Evolutionary conservation across 2,888 invertebrate species (phyloP).

Genomic region (Coenonympha arcania): DNA sequence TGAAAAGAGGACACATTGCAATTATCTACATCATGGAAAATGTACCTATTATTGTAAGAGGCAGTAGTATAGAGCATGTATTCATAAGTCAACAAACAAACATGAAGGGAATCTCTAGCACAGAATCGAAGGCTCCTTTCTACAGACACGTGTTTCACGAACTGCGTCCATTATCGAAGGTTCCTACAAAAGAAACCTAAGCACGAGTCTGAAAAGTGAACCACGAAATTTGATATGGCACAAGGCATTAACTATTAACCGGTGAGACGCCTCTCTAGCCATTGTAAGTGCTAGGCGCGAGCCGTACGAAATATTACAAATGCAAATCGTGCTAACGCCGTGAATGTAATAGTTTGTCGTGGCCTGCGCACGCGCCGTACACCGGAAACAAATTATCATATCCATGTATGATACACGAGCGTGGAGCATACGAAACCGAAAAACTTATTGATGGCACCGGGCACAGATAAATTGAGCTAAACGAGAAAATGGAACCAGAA

Average conservation of each 20-base stretch:
- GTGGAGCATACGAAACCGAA: constrained; percentile 65
- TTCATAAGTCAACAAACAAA: constrained; percentile 27
- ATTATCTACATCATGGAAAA: no score
- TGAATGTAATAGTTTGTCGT: constrained; percentile 73
- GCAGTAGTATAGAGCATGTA: constrained; percentile 12
- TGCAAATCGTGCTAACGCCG: constrained; percentile 73
- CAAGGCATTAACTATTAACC: constrained; percentile 57
- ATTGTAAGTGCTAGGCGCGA: constrained; percentile 65
- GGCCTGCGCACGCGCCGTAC: constrained; percentile 68
- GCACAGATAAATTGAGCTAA: constrained; percentile 66
- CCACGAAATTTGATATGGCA: constrained; percentile 71
- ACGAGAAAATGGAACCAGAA: constrained; percentile 51
- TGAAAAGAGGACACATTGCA: no score
- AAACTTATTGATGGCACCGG: constrained; percentile 67
- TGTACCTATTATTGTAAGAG: neutral
- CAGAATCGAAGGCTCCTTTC: constrained; percentile 42
- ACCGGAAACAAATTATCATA: constrained; percentile 75
- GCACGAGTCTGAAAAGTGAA: constrained; percentile 70
- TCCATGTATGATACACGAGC: no score
- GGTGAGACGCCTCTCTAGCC: constrained; percentile 50
- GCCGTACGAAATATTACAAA: constrained; percentile 70
- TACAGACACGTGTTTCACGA: constrained; percentile 64
- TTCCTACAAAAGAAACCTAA: constrained; percentile 44
- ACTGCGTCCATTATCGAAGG: constrained; percentile 57
- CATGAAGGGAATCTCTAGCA: constrained; percentile 30